These are phyloP conservation scores for Anthopleura sola DNA, from an alignment of 64 coral and sea anemone genomes.

Conservation along the genomic window DNA sequence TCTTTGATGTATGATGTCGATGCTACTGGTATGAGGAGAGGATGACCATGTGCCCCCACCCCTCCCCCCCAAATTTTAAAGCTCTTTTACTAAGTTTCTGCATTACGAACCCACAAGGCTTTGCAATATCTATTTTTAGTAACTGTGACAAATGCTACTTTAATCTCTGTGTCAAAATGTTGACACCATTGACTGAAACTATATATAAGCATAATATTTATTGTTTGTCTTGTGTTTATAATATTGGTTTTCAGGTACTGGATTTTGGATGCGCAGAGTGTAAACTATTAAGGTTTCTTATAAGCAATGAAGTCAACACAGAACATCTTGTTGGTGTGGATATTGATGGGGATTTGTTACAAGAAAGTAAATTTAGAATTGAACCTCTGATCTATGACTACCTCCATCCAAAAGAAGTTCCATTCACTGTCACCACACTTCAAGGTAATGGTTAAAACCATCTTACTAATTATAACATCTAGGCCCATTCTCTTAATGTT, in stretches of 20 bases:
- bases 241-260: conserved; percentile 46
- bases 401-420: conserved; percentile 62
- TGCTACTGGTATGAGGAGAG: too few species aligned
- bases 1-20: too few species aligned
- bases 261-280: conserved; percentile 97
- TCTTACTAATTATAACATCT: too few species aligned
- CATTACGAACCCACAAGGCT: too few species aligned
- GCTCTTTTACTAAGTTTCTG: too few species aligned
- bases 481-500: too few species aligned
- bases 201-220: not conserved
- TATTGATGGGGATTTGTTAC: conserved; percentile 66
- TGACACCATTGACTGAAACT: too few species aligned
- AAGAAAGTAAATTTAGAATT: conserved; percentile 53
- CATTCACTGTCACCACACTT: conserved; percentile 87
- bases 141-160: too few species aligned
- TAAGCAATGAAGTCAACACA: conserved; percentile 50
- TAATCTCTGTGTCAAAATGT: too few species aligned
- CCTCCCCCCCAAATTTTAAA: too few species aligned
- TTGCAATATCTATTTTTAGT: too few species aligned
- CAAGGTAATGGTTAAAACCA: conserved; percentile 55
- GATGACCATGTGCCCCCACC: too few species aligned
- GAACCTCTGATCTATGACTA: conserved; percentile 72
- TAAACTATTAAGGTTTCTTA: conserved; percentile 79
- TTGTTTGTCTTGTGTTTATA: not conserved
- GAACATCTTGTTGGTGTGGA: conserved; percentile 87